A percentile compares a stretch with the other conserved stretches of the same genome.
Evolutionary conservation across 2,113 vertebrate species (phyloP).

Genomic region (Alaudala cheleensis): DNA sequence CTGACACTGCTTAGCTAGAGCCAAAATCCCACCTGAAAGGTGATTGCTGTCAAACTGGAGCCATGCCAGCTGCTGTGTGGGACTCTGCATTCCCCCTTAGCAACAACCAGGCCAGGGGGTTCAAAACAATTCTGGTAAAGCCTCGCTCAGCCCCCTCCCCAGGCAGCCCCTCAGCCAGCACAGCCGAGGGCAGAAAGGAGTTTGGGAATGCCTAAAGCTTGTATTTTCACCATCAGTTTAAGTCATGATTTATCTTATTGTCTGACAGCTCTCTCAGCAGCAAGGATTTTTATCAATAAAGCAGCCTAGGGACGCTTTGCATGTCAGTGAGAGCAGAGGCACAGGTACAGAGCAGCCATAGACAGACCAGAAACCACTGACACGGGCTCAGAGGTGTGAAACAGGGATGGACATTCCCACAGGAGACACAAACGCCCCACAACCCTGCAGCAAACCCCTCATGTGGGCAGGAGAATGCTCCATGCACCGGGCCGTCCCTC

Average conservation of each 20-base stretch:
- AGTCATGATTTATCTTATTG: neutral
- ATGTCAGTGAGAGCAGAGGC: accelerated
- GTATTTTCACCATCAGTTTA: neutral
- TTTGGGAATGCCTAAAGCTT: neutral
- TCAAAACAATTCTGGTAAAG: neutral
- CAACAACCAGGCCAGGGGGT: neutral
- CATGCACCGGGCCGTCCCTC: accelerated
- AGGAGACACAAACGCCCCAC: neutral
- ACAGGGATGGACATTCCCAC: neutral
- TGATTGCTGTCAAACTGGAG: neutral
- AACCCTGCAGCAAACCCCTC: neutral
- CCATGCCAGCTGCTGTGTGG: neutral
- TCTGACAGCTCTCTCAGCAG: neutral
- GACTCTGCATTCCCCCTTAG: neutral
- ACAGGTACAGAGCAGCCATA: neutral
- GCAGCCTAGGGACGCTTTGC: neutral
- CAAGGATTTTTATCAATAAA: neutral
- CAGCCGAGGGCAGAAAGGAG: neutral
- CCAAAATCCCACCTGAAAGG: neutral
- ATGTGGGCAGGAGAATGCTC: neutral
- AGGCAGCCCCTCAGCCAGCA: neutral
- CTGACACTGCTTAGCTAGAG: neutral
- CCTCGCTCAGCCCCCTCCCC: neutral
- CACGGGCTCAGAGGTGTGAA: neutral
- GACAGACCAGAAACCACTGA: neutral